Conservation (phyloP, 2,113 vertebrate genomes). For the Crotophaga sulcirostris region DNA sequence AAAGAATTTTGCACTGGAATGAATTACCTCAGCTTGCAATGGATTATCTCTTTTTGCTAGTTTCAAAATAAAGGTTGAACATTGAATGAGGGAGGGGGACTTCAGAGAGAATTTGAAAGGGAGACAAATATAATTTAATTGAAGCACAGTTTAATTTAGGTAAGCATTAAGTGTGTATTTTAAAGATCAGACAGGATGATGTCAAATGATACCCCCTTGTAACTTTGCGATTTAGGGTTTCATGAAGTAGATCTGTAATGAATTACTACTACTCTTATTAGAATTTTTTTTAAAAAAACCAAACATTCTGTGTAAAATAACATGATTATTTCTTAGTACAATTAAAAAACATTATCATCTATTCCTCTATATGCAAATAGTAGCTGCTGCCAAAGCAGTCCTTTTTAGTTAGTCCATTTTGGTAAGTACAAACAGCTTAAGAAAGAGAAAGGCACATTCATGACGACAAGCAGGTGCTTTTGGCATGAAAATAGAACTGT, state of each 20-base stretch:
- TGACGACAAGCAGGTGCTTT: neutral
- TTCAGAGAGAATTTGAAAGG: neutral
- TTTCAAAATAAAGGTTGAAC: neutral
- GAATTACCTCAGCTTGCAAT: neutral
- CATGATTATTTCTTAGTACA: neutral
- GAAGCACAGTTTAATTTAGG: neutral
- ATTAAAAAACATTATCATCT: neutral
- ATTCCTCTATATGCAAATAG: fast-evolving
- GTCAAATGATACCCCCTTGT: neutral
- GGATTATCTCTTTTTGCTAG: neutral
- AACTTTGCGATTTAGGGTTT: neutral
- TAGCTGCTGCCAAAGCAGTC: neutral
- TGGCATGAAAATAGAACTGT: neutral
- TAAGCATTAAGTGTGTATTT: neutral
- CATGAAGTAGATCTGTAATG: neutral
- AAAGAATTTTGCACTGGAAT: neutral
- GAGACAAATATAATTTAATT: neutral
- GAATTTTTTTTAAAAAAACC: neutral
- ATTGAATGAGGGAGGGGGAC: neutral
- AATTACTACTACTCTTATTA: neutral
- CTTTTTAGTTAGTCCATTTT: neutral
- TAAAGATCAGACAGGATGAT: neutral
- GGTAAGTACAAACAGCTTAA: neutral
- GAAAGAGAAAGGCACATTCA: neutral
- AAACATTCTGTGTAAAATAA: neutral